Conservation (phyloP, 2,888 invertebrate species). For the Acholoe squamosa region DNA sequence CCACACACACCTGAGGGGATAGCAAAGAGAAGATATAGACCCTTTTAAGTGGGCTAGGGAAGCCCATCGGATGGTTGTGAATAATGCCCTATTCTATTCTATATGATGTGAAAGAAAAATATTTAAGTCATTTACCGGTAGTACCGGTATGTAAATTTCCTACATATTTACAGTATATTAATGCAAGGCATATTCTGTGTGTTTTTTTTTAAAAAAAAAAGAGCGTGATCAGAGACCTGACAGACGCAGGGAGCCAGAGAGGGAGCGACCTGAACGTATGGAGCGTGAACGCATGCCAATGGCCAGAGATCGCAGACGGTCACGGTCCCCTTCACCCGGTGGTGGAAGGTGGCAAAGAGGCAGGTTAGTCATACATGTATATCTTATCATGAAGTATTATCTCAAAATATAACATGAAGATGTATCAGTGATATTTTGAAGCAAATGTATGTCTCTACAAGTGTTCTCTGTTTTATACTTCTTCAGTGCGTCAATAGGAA, state of each 20-base stretch:
- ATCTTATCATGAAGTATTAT: no score
- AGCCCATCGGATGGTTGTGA: no score
- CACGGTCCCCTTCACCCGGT: not conserved
- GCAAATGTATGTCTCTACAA: no score
- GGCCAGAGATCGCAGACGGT: not conserved
- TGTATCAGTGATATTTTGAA: no score
- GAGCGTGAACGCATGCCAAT: not conserved
- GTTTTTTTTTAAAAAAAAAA: not conserved
- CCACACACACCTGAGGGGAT: no score
- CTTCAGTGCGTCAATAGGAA: no score
- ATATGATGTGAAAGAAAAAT: not conserved
- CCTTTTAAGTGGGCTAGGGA: no score
- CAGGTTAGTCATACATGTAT: conserved; percentile 15
- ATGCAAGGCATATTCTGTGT: not conserved
- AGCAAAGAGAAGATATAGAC: no score
- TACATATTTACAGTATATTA: not conserved
- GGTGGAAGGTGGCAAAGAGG: conserved; percentile 19
- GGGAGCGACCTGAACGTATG: not conserved
- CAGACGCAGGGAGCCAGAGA: not conserved
- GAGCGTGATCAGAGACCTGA: not conserved
- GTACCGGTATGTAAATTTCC: not conserved
- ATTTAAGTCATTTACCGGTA: not conserved
- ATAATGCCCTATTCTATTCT: not conserved
- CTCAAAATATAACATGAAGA: no score
- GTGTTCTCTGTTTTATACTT: no score